Evolutionary conservation across 2,113 vertebrate genomes (phyloP).

Genomic region (Verasper variegatus): DNA sequence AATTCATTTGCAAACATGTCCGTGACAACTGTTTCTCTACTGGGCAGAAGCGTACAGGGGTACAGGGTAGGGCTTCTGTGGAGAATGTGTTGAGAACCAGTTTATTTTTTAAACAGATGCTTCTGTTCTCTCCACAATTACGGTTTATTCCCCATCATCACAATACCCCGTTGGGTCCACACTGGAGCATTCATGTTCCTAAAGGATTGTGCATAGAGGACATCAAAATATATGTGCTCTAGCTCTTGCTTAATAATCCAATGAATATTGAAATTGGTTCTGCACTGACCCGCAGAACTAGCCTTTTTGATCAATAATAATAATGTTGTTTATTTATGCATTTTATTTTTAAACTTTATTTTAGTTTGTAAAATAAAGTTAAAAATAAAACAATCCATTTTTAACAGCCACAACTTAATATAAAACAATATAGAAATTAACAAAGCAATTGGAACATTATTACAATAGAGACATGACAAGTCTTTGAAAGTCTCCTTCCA

Average conservation of each 20-base stretch:
- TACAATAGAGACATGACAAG: background rate
- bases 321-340: background rate
- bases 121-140: background rate
- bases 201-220: background rate
- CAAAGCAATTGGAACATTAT: constrained; percentile 15
- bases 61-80: background rate
- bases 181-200: constrained; percentile 16
- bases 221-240: constrained; percentile 1
- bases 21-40: constrained; percentile 7
- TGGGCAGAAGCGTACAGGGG: background rate
- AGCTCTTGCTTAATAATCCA: constrained; percentile 14
- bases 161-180: constrained; percentile 19
- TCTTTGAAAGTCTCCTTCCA: background rate
- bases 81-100: background rate
- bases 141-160: background rate
- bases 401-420: constrained; percentile 10
- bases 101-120: background rate
- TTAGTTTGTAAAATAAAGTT: too few species aligned
- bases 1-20: constrained; percentile 41
- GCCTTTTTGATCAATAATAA: too few species aligned
- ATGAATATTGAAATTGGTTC: constrained; percentile 9
- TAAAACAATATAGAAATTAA: constrained; percentile 1
- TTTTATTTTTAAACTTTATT: constrained; percentile 6
- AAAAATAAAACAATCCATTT: too few species aligned
- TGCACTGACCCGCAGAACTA: background rate